Conservation (phyloP, 2,113 vertebrate species). For the Scomber scombrus region DNA sequence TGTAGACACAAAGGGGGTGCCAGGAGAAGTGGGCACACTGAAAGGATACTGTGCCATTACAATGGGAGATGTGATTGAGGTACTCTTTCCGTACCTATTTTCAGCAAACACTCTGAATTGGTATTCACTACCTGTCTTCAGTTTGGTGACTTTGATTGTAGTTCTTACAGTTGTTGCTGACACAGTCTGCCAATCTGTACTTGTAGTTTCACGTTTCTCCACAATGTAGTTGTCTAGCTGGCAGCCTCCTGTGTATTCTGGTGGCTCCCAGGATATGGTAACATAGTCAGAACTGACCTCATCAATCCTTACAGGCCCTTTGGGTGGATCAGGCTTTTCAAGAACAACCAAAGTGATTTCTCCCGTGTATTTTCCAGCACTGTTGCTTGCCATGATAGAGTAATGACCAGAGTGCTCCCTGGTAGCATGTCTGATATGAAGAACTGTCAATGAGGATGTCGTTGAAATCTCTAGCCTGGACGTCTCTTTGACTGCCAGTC, state of each 20-base stretch:
- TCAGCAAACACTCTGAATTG: slow-evolving; percentile 98
- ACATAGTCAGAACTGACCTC: slow-evolving; percentile 94
- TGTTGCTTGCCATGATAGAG: slow-evolving; percentile 90
- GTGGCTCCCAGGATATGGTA: slow-evolving; percentile 94
- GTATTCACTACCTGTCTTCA: slow-evolving; percentile 96
- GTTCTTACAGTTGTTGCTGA: slow-evolving; percentile 98
- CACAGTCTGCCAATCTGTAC: slow-evolving; percentile 92
- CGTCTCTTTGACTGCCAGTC: slow-evolving; percentile 92
- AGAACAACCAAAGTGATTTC: slow-evolving; percentile 92
- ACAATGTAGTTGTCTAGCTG: slow-evolving; percentile 98
- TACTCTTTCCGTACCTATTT: slow-evolving; percentile 96
- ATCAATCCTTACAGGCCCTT: slow-evolving; percentile 92
- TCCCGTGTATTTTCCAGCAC: slow-evolving; percentile 87
- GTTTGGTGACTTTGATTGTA: slow-evolving; percentile 93
- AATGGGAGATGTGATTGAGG: slow-evolving; percentile 89
- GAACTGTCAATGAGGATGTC: slow-evolving; percentile 87
- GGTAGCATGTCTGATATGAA: slow-evolving; percentile 93
- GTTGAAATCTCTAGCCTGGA: slow-evolving; percentile 92
- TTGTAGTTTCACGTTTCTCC: slow-evolving; percentile 94
- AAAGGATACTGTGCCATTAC: slow-evolving; percentile 95
- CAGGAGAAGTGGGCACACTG: slow-evolving; percentile 91
- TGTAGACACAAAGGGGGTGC: slow-evolving; percentile 90
- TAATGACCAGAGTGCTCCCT: slow-evolving; percentile 96
- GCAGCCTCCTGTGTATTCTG: slow-evolving; percentile 95
- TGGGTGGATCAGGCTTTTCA: slow-evolving; percentile 95